phyloP scores from a whole-genome alignment of 2,113 vertebrate species.

The Onychostoma macrolepis region DNA sequence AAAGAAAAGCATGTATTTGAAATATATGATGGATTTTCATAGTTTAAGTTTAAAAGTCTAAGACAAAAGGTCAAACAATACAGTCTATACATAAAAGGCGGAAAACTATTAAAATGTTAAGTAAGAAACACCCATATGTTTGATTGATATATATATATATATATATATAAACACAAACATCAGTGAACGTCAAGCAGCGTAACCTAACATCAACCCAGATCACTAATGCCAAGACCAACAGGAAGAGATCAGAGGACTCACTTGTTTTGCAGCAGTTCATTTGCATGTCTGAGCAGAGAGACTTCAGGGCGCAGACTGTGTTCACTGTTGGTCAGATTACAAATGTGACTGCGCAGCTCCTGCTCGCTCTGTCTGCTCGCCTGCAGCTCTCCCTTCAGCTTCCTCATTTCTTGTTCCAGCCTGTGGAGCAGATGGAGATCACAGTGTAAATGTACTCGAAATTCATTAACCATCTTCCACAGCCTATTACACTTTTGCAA shows the following conservation, averaged over 20 bases:
- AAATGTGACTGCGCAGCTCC: slow-evolving; percentile 80
- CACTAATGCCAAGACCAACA: not conserved
- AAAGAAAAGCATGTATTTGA: no score
- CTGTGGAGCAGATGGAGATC: slow-evolving; percentile 58
- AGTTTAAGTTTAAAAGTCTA: no score
- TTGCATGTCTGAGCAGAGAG: slow-evolving; percentile 78
- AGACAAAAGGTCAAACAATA: no score
- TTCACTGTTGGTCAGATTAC: slow-evolving; percentile 81
- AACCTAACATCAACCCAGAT: not conserved
- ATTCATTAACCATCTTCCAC: not conserved
- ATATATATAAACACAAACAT: not conserved
- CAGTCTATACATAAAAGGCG: no score
- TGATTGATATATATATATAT: not conserved
- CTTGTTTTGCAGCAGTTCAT: slow-evolving; percentile 82
- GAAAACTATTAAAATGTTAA: not conserved
- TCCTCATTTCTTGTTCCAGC: slow-evolving; percentile 77
- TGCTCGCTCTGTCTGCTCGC: slow-evolving; percentile 77
- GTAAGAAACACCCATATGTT: not conserved
- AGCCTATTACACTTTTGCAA: not conserved
- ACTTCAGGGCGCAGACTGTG: slow-evolving; percentile 81
- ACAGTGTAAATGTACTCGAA: not conserved
- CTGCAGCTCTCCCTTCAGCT: slow-evolving; percentile 78
- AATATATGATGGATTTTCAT: no score
- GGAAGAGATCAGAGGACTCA: slow-evolving; percentile 62
- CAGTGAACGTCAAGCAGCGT: not conserved